A percentile compares a stretch with the other conserved stretches of the same genome.
Conservation (phyloP, 92 coral and sea anemone genomes). For the Umimayanthus kanabou region DNA sequence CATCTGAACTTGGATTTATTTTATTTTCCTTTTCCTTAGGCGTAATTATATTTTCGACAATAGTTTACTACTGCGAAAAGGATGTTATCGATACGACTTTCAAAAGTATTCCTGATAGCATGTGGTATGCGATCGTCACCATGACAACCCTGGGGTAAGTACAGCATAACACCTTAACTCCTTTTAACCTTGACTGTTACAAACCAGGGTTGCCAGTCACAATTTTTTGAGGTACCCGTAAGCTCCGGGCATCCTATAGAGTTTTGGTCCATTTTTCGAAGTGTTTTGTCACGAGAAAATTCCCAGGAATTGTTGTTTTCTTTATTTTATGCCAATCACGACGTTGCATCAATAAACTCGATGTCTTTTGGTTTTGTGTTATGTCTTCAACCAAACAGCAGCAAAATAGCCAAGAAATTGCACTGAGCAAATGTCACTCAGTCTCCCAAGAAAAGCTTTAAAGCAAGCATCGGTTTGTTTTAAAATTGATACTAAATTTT, state of each 20-base stretch:
- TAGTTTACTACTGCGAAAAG: slow-evolving; percentile 89
- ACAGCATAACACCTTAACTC: neutral
- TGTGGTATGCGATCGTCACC: slow-evolving; percentile 98
- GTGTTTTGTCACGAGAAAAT: too few relatives aligned
- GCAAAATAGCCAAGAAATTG: too few relatives aligned
- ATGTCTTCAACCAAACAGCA: too few relatives aligned
- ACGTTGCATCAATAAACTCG: neutral
- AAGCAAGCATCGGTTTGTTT: too few relatives aligned
- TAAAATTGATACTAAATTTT: too few relatives aligned
- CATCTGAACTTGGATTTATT: slow-evolving; percentile 93
- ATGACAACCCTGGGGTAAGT: slow-evolving; percentile 97
- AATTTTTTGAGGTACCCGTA: neutral
- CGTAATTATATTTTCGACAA: slow-evolving; percentile 92
- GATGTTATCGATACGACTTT: slow-evolving; percentile 78
- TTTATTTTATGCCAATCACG: neutral
- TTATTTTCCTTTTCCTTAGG: slow-evolving; percentile 90
- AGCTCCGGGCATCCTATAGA: neutral
- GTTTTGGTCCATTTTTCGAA: neutral
- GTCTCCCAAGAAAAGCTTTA: too few relatives aligned
- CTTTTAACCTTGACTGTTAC: neutral
- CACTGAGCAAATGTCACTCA: too few relatives aligned
- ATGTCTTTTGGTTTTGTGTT: neutral
- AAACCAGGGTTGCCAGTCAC: neutral
- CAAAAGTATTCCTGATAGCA: slow-evolving; percentile 82
- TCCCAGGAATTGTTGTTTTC: neutral